These are phyloP conservation scores for Acanthacorydalis orientalis DNA, from an alignment of 2,888 invertebrate species.

Conservation along the genomic window DNA sequence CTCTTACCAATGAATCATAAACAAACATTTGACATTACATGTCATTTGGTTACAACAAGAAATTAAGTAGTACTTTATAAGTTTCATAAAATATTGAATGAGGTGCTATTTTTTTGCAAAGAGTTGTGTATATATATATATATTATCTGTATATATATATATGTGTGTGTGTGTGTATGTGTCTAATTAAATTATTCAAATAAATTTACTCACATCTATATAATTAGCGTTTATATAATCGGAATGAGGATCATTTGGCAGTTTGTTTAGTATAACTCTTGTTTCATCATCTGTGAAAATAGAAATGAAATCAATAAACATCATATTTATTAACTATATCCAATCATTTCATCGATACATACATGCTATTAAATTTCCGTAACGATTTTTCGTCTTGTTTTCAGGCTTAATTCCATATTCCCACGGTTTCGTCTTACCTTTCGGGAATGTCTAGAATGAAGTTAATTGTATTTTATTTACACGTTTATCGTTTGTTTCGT, in stretches of 20 bases:
- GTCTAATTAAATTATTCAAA: neutral
- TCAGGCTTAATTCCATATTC: constrained; percentile 21
- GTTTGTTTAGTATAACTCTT: constrained; percentile 25
- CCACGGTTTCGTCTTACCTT: constrained; percentile 24
- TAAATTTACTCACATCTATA: constrained; percentile 23
- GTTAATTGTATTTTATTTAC: neutral
- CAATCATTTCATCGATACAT: constrained; percentile 12
- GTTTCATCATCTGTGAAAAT: constrained; percentile 28
- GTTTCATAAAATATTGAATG: too few relatives aligned
- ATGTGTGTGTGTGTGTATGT: too few relatives aligned
- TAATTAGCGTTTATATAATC: constrained; percentile 37
- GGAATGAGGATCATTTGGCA: constrained; percentile 22
- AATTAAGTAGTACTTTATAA: too few relatives aligned
- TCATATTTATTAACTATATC: neutral
- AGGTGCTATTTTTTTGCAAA: too few relatives aligned
- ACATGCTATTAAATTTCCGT: constrained; percentile 30
- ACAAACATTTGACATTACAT: neutral
- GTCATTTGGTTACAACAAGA: neutral
- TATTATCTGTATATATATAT: too few relatives aligned
- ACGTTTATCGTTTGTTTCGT: neutral
- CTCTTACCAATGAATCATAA: too few relatives aligned
- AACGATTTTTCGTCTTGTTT: constrained; percentile 29
- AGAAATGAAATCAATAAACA: constrained; percentile 1
- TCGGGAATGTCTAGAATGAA: constrained; percentile 21
- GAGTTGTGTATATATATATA: too few relatives aligned